Conservation (phyloP, 1,140 invertebrate species). For the Acromyrmex echinatior region DNA sequence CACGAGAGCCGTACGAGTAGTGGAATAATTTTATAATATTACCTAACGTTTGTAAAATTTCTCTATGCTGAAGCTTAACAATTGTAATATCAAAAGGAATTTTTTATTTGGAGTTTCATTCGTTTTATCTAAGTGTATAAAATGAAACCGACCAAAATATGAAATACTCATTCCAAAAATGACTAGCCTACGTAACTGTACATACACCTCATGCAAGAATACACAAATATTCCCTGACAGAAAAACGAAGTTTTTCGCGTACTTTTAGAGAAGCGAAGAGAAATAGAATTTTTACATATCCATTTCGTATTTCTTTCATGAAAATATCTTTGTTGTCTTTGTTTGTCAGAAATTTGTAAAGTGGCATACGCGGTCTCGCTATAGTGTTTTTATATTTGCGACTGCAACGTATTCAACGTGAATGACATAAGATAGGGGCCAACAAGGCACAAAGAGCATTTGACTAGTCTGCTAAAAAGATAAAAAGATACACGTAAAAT, state of each 20-base stretch:
- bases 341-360: slow-evolving; percentile 31
- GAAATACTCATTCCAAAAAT: neutral
- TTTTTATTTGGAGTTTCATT: neutral
- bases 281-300: neutral
- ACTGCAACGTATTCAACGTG: neutral
- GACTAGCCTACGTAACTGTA: neutral
- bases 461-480: slow-evolving; percentile 10
- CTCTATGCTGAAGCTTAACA: neutral
- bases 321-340: slow-evolving; percentile 14
- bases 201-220: neutral
- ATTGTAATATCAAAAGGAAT: neutral
- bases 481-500: slow-evolving; percentile 16
- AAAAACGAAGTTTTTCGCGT: no score
- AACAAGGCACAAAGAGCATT: slow-evolving; percentile 21
- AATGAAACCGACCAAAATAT: neutral
- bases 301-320: neutral
- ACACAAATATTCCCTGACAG: neutral
- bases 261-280: neutral
- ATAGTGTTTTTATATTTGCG: neutral
- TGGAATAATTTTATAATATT: slow-evolving; percentile 55
- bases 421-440: neutral
- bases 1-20: neutral
- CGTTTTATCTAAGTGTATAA: neutral
- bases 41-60: slow-evolving; percentile 43
- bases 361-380: neutral